Conservation (phyloP, 2,113 vertebrate species). For the Polypterus senegalus region DNA sequence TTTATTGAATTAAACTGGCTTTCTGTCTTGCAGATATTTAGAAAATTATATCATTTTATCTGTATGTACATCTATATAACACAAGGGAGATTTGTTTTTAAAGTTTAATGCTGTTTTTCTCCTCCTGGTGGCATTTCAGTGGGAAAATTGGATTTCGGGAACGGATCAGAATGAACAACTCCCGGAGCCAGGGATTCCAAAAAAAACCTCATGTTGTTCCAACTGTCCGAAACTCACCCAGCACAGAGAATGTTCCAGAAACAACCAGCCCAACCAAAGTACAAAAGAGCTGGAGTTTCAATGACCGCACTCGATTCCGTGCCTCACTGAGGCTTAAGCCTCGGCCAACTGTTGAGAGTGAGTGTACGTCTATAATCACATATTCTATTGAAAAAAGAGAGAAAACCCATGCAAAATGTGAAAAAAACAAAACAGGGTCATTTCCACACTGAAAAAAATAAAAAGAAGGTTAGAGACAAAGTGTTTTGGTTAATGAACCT, state of each 20-base stretch:
- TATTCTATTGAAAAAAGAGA: no score
- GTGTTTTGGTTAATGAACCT: no score
- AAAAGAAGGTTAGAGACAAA: no score
- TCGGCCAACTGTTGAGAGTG: constrained; percentile 62
- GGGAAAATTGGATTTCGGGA: constrained; percentile 86
- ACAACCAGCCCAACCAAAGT: constrained; percentile 77
- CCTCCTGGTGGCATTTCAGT: constrained; percentile 37
- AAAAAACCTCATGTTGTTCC: constrained; percentile 52
- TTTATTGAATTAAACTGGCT: no score
- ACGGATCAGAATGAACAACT: constrained; percentile 75
- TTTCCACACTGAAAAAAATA: no score
- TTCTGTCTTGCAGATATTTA: no score
- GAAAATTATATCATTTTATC: no score
- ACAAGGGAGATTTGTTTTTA: not conserved
- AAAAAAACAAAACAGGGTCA: no score
- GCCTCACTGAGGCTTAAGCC: constrained; percentile 82
- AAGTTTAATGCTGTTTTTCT: not conserved
- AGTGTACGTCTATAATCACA: not conserved
- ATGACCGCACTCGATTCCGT: constrained; percentile 84
- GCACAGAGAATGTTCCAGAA: constrained; percentile 67
- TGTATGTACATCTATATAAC: no score
- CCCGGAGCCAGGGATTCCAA: constrained; percentile 58
- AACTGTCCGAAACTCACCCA: constrained; percentile 56
- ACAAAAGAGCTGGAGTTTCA: constrained; percentile 98
- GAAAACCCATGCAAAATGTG: no score